Conservation (phyloP, 92 coral and sea anemone genomes). For the Anthopleura xanthogrammica region DNA sequence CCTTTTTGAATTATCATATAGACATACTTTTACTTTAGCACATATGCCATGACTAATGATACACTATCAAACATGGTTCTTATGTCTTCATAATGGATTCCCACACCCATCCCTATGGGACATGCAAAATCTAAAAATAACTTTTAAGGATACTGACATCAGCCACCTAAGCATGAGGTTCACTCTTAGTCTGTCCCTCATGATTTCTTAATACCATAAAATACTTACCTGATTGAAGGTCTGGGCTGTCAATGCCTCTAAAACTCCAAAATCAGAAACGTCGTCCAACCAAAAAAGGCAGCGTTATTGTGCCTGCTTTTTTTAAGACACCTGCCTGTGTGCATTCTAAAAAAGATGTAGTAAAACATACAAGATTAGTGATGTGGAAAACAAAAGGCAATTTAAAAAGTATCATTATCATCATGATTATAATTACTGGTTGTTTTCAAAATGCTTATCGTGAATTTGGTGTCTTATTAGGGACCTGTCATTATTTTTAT, state of each 20-base stretch:
- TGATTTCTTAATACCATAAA: no score
- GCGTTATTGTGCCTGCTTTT: conserved; percentile 12
- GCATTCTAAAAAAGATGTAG: not conserved
- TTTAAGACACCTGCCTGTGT: not conserved
- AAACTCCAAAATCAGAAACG: conserved; percentile 31
- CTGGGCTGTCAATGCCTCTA: conserved; percentile 37
- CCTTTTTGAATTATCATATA: not conserved
- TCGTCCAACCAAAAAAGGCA: conserved; percentile 57
- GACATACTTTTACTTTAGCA: conserved; percentile 35
- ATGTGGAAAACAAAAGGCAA: not conserved
- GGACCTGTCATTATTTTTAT: no score
- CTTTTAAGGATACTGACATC: no score
- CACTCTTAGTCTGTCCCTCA: no score
- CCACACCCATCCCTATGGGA: conserved; percentile 26
- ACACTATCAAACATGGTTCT: conserved; percentile 27
- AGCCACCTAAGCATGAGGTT: no score
- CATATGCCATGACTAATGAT: conserved; percentile 40
- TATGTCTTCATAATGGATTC: conserved; percentile 35
- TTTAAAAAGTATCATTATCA: no score
- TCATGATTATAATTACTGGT: no score
- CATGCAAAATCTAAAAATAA: no score
- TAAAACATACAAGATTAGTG: no score
- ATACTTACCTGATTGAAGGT: conserved; percentile 40
- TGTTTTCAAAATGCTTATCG: no score
- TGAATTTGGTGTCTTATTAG: no score